Percentiles rank a stretch among this genome's conserved stretches.
Conservation (phyloP, 2,113 vertebrate species). For the Harpagus bidentatus region DNA sequence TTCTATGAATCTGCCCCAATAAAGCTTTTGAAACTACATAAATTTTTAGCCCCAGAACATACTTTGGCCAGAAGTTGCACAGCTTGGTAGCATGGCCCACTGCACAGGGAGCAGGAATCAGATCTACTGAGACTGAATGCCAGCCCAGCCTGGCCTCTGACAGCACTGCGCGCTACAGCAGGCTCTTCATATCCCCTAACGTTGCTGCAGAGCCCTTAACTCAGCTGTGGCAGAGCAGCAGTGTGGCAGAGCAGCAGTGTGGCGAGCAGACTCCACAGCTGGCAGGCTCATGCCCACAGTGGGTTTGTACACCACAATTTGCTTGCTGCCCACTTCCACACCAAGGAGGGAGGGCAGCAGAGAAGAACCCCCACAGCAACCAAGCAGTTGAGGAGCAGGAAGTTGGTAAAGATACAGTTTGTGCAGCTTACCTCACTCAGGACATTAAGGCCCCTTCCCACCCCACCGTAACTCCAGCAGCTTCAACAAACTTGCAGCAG, state of each 20-base stretch:
- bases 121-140: neutral
- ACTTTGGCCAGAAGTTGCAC: neutral
- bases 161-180: rapidly evolving
- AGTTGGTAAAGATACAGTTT: neutral
- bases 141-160: neutral
- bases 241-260: rapidly evolving
- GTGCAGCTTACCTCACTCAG: neutral
- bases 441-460: neutral
- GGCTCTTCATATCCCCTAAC: neutral
- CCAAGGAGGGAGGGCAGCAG: neutral
- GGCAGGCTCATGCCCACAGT: neutral
- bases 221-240: too few species aligned
- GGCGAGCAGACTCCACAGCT: neutral
- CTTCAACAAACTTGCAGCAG: neutral
- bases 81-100: neutral
- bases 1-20: neutral
- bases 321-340: neutral
- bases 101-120: neutral
- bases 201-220: neutral
- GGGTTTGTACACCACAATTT: neutral
- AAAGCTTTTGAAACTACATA: neutral
- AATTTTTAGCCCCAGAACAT: neutral
- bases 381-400: neutral
- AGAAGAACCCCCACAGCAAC: neutral
- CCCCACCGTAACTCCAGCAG: neutral